Percentiles rank a stretch among this genome's conserved stretches.
Conservation (phyloP, 2,888 invertebrate species). For the Danaus chrysippus region DNA sequence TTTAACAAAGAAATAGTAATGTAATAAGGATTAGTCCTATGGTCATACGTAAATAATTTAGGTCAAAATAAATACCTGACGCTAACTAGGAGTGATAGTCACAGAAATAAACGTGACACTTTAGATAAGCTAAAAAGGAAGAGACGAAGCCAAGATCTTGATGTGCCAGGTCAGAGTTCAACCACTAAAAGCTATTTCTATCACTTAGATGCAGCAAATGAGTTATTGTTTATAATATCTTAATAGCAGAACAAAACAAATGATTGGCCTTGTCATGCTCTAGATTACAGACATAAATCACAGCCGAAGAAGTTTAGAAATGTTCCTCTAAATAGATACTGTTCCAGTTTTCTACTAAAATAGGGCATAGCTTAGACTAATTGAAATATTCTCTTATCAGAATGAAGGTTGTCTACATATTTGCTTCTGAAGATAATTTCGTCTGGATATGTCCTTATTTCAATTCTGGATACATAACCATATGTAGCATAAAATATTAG, state of each 20-base stretch:
- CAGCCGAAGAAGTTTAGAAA: constrained; percentile 43
- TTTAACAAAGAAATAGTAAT: too few species aligned
- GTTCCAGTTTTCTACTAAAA: constrained; percentile 47
- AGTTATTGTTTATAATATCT: constrained; percentile 50
- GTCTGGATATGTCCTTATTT: too few species aligned
- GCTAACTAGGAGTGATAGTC: constrained; percentile 9
- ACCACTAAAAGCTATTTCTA: constrained; percentile 46
- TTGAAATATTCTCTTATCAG: constrained; percentile 25
- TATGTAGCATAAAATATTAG: too few species aligned
- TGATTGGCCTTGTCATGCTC: constrained; percentile 60
- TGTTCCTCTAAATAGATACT: constrained; percentile 47
- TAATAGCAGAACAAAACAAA: constrained; percentile 51
- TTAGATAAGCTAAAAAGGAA: constrained; percentile 34
- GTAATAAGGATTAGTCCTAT: background rate
- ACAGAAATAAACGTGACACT: constrained; percentile 19
- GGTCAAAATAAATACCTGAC: constrained; percentile 22
- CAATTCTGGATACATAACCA: too few species aligned
- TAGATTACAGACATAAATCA: constrained; percentile 58
- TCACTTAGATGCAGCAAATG: constrained; percentile 53
- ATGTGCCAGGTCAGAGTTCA: constrained; percentile 40
- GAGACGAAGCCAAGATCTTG: constrained; percentile 29
- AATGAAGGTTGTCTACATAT: background rate
- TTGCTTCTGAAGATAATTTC: too few species aligned
- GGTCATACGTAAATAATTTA: background rate
- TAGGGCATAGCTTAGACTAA: constrained; percentile 31